Conservation (phyloP, 2,797 vertebrate genomes). For the Picus viridis region DNA sequence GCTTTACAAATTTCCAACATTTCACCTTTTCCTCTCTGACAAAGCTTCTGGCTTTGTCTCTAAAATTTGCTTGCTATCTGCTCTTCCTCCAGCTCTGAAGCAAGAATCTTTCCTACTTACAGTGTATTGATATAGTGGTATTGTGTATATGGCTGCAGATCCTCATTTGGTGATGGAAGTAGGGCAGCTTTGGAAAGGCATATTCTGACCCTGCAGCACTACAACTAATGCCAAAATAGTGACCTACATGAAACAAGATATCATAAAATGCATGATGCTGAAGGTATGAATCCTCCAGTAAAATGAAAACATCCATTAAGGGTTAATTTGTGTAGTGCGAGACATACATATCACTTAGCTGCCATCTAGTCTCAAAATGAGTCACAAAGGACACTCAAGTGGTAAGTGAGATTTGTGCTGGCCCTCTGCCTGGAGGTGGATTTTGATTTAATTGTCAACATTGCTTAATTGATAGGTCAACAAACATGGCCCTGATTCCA, state of each 20-base stretch:
- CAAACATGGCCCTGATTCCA: background rate
- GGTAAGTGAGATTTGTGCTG: background rate
- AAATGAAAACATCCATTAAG: background rate
- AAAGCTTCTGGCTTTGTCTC: background rate
- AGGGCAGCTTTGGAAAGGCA: background rate
- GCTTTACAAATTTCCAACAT: background rate
- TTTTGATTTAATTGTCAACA: background rate
- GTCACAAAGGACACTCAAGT: background rate
- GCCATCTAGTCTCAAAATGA: background rate
- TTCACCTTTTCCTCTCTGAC: background rate
- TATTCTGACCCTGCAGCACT: background rate
- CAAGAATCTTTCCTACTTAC: background rate
- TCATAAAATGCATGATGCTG: background rate
- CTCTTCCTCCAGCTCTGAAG: background rate
- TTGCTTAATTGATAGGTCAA: background rate
- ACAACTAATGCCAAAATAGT: background rate
- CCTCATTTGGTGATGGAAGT: rapidly evolving
- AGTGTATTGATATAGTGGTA: background rate
- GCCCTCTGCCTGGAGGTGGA: background rate
- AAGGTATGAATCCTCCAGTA: background rate
- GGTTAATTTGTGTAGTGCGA: background rate
- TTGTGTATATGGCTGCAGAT: background rate
- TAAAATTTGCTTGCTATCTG: background rate
- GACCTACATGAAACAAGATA: background rate
- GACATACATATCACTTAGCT: background rate